A percentile compares a stretch with the other conserved stretches of the same genome.
Conservation (phyloP, 1,140 invertebrate species). For the Monomorium pharaonis region DNA sequence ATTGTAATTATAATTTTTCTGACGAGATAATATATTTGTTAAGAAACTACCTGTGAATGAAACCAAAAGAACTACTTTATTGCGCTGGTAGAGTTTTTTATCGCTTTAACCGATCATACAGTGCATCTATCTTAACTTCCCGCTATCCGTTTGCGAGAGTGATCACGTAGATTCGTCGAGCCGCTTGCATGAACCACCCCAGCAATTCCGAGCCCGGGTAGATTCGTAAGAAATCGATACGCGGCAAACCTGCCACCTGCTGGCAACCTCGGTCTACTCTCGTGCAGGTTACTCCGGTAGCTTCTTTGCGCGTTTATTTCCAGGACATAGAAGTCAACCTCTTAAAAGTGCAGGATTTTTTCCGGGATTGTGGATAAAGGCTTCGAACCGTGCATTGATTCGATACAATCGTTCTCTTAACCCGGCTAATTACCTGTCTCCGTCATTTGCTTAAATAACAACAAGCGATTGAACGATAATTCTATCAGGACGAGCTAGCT, state of each 20-base stretch:
- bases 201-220: slow-evolving; percentile 75
- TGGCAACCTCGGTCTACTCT: slow-evolving; percentile 77
- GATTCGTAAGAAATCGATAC: slow-evolving; percentile 83
- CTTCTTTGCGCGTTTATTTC: slow-evolving; percentile 49
- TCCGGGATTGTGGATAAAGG: slow-evolving; percentile 29
- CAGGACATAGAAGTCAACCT: slow-evolving; percentile 29
- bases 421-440: neutral
- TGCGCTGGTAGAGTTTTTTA: neutral
- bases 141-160: neutral
- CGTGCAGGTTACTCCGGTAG: slow-evolving; percentile 61
- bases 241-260: slow-evolving; percentile 81
- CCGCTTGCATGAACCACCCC: slow-evolving; percentile 47
- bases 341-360: slow-evolving; percentile 12
- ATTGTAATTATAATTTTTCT: neutral
- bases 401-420: neutral
- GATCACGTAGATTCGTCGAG: slow-evolving; percentile 46
- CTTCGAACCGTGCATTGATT: neutral
- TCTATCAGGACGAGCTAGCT: neutral
- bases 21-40: neutral
- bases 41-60: neutral
- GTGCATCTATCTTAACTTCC: neutral
- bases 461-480: neutral
- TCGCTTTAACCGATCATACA: neutral
- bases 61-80: neutral
- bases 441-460: slow-evolving; percentile 34